A percentile compares a stretch with the other conserved stretches of the same genome.
phyloP scores from a whole-genome alignment of 2,888 invertebrate genomes.

The Encarsia formosa region DNA sequence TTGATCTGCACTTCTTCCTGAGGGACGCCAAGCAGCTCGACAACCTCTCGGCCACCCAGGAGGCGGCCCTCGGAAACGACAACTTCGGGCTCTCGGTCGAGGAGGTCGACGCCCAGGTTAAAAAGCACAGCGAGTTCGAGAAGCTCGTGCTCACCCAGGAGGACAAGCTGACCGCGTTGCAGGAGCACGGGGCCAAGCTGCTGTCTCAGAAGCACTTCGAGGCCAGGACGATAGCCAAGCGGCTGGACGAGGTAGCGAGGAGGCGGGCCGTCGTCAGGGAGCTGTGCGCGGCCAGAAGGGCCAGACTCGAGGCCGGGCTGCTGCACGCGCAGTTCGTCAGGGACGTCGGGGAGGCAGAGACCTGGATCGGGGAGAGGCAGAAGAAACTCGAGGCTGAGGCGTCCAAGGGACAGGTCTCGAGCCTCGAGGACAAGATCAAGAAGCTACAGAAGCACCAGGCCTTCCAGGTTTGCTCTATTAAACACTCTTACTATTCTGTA shows the following conservation, averaged over 20 bases:
- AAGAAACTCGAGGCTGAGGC: slow-evolving; percentile 81
- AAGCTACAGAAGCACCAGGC: slow-evolving; percentile 92
- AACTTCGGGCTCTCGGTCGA: slow-evolving; percentile 78
- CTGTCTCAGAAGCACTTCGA: slow-evolving; percentile 90
- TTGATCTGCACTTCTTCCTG: slow-evolving; percentile 90
- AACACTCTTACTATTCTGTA: too few species aligned
- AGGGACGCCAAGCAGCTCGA: slow-evolving; percentile 91
- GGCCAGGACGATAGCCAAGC: slow-evolving; percentile 70
- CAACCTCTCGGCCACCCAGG: slow-evolving; percentile 82
- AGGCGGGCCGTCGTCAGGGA: slow-evolving; percentile 65
- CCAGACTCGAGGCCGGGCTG: slow-evolving; percentile 70
- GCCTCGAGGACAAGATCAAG: slow-evolving; percentile 92
- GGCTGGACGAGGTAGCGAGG: slow-evolving; percentile 70
- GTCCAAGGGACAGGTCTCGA: slow-evolving; percentile 70
- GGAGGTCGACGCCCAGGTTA: slow-evolving; percentile 82
- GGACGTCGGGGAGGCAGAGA: slow-evolving; percentile 85
- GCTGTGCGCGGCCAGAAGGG: slow-evolving; percentile 64
- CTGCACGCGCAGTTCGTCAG: slow-evolving; percentile 87
- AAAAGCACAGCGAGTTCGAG: slow-evolving; percentile 93
- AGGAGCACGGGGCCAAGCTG: slow-evolving; percentile 82
- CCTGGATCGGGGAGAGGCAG: slow-evolving; percentile 88
- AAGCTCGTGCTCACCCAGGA: slow-evolving; percentile 84
- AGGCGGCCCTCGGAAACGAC: slow-evolving; percentile 68
- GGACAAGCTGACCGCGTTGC: slow-evolving; percentile 76
- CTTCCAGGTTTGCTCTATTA: too few species aligned